Conservation (phyloP, 2,888 invertebrate species). For the Andrena hattorfiana region DNA sequence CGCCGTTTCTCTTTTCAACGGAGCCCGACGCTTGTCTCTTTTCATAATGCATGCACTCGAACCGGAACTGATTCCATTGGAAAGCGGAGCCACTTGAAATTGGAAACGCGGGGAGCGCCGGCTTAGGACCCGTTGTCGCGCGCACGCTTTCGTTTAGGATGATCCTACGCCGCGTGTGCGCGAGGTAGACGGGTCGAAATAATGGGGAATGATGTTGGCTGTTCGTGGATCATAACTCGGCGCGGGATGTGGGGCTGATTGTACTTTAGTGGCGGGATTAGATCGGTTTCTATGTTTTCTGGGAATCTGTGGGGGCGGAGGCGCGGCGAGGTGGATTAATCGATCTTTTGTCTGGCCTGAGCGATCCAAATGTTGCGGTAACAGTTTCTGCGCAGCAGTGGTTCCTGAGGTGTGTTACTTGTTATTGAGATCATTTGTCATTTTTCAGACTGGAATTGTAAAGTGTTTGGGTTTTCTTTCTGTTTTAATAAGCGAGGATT, state of each 20-base stretch:
- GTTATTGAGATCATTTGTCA: too few relatives aligned
- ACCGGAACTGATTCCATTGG: slow-evolving; percentile 24
- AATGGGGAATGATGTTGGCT: not conserved
- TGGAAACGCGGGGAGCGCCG: slow-evolving; percentile 37
- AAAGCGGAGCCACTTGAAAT: slow-evolving; percentile 47
- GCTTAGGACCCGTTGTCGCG: slow-evolving; percentile 19
- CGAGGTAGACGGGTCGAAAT: not conserved
- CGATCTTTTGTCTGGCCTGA: too few relatives aligned
- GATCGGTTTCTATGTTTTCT: not conserved
- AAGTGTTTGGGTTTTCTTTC: too few relatives aligned
- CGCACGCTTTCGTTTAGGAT: slow-evolving; percentile 3
- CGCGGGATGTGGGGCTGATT: too few relatives aligned
- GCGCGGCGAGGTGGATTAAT: too few relatives aligned
- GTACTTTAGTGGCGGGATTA: not conserved
- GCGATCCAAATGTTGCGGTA: too few relatives aligned
- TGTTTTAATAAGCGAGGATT: too few relatives aligned
- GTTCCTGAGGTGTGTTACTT: too few relatives aligned
- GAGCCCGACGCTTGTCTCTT: slow-evolving; percentile 2
- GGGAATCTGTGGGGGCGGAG: too few relatives aligned
- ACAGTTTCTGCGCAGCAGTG: too few relatives aligned
- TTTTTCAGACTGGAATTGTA: too few relatives aligned
- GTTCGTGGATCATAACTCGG: not conserved
- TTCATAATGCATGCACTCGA: slow-evolving; percentile 36
- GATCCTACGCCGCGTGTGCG: slow-evolving; percentile 8
- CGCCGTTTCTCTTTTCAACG: slow-evolving; percentile 13